Evolutionary conservation across 2,888 invertebrate species (phyloP).

Genomic region (Catocala nupta): DNA sequence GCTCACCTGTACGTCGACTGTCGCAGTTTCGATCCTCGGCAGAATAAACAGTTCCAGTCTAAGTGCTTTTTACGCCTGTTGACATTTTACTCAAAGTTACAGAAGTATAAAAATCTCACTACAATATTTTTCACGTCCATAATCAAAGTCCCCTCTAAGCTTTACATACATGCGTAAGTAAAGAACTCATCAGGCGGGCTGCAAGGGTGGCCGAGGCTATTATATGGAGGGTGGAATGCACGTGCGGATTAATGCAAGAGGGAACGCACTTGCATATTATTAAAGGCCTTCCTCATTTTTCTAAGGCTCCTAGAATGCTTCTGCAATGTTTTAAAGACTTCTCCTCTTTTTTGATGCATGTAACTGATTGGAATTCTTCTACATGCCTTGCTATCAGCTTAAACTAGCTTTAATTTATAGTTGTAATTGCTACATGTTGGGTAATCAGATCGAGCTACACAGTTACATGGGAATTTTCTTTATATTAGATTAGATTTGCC

Average conservation of each 20-base stretch:
- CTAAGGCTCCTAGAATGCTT: no score
- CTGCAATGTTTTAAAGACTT: constrained; percentile 11
- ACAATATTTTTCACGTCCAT: constrained; percentile 7
- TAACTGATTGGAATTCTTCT: no score
- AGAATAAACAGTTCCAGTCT: not conserved
- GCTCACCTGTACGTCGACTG: no score
- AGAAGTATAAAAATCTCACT: not conserved
- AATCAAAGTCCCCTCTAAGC: constrained; percentile 11
- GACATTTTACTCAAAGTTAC: not conserved
- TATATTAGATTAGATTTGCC: no score
- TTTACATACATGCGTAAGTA: constrained; percentile 32
- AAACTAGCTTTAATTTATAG: no score
- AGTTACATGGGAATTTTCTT: no score
- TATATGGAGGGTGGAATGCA: constrained; percentile 45
- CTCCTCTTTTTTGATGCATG: not conserved
- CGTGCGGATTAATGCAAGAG: constrained; percentile 25
- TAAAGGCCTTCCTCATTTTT: not conserved
- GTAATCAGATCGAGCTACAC: no score
- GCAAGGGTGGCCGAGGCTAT: constrained; percentile 54
- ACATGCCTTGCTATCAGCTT: no score
- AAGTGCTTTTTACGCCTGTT: not conserved
- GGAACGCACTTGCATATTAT: constrained; percentile 13
- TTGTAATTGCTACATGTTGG: no score
- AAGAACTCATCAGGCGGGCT: constrained; percentile 59
- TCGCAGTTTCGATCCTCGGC: no score